phyloP scores from a whole-genome alignment of 2,797 vertebrate genomes.

The Muscicapa comitata region DNA sequence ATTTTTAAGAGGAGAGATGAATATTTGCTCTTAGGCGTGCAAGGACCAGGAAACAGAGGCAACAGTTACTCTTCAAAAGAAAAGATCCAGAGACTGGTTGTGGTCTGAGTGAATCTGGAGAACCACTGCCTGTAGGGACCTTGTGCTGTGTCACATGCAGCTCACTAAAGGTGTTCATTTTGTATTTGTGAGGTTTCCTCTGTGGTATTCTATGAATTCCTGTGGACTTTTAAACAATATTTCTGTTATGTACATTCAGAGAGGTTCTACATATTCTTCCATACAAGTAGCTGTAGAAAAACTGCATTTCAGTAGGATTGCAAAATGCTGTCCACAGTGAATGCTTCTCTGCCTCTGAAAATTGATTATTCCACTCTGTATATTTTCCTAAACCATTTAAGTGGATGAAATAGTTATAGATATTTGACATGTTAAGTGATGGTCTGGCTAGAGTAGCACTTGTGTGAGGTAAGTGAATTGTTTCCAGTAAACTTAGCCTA shows the following conservation, averaged over 20 bases:
- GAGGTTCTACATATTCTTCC: neutral
- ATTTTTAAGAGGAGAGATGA: neutral
- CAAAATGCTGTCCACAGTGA: neutral
- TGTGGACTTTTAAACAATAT: neutral
- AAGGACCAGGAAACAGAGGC: neutral
- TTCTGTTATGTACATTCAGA: neutral
- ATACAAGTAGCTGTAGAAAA: neutral
- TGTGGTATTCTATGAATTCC: neutral
- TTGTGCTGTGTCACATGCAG: neutral
- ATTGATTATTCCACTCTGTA: slow-evolving; percentile 8
- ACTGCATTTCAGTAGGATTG: neutral
- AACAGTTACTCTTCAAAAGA: neutral
- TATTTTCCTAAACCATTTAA: neutral
- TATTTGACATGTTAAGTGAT: slow-evolving; percentile 43
- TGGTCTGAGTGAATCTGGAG: neutral
- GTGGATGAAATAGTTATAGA: slow-evolving; percentile 22
- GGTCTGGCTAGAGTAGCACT: slow-evolving; percentile 5
- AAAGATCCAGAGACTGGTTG: neutral
- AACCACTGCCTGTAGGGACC: neutral
- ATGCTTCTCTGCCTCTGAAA: neutral
- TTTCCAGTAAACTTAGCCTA: slow-evolving; percentile 64
- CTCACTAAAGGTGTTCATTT: neutral
- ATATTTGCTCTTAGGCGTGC: neutral
- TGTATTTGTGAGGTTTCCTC: neutral
- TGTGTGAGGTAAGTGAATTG: slow-evolving; percentile 55